phyloP scores from a whole-genome alignment of 1,140 invertebrate genomes.

The Heliconius hewitsoni region DNA sequence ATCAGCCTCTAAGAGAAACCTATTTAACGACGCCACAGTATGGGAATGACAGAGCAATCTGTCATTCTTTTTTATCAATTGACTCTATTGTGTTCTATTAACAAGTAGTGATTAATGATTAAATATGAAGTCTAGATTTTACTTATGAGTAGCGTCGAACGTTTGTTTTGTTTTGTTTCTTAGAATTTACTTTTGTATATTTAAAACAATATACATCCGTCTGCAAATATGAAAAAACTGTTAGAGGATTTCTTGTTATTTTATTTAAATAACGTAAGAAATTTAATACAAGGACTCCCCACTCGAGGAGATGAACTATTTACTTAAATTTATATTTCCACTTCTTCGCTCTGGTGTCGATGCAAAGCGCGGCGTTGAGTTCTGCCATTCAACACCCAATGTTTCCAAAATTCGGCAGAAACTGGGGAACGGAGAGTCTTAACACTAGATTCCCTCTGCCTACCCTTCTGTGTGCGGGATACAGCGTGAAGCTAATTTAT shows the following conservation, averaged over 20 bases:
- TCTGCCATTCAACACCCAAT: too few species aligned
- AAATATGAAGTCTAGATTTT: constrained; percentile 35
- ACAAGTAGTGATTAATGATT: constrained; percentile 39
- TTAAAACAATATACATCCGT: neutral
- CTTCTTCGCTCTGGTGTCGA: too few species aligned
- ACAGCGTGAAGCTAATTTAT: too few species aligned
- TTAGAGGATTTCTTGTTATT: neutral
- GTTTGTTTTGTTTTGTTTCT: neutral
- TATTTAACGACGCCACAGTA: constrained; percentile 33
- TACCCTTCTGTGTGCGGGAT: too few species aligned
- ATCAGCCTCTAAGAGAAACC: constrained; percentile 36
- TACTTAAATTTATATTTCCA: too few species aligned
- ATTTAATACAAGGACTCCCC: too few species aligned
- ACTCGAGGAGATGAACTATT: too few species aligned
- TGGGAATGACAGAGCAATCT: constrained; percentile 38
- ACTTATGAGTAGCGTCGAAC: neutral
- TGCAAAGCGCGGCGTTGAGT: too few species aligned
- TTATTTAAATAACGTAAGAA: neutral
- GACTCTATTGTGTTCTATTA: constrained; percentile 40
- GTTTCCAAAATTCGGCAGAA: too few species aligned
- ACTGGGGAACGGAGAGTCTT: too few species aligned
- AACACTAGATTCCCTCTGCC: too few species aligned
- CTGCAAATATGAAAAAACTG: neutral
- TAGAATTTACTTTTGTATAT: constrained; percentile 5
- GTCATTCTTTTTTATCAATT: constrained; percentile 44